Evolutionary conservation across 2,797 vertebrate species (phyloP).

Genomic region (Gallinago nigripennis): DNA sequence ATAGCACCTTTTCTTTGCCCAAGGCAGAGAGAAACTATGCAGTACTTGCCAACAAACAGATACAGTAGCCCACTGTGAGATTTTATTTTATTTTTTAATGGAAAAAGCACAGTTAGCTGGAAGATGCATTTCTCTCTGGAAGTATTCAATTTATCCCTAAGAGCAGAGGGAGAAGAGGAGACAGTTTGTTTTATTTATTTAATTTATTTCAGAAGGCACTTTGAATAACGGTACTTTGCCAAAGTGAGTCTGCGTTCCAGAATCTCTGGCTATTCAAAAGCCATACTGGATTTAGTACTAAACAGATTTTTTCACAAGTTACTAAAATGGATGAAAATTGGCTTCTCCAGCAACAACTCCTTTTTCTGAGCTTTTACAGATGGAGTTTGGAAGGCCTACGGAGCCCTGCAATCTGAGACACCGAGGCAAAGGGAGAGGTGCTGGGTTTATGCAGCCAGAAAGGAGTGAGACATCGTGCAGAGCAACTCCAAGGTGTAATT

Average conservation of each 20-base stretch:
- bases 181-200: slow-evolving; percentile 44
- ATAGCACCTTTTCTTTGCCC: slow-evolving; percentile 12
- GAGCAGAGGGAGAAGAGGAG: slow-evolving; percentile 3
- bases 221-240: slow-evolving; percentile 31
- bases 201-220: slow-evolving; percentile 49
- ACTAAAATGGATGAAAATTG: slow-evolving; percentile 60
- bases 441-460: not conserved
- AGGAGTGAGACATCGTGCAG: not conserved
- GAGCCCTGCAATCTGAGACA: slow-evolving; percentile 23
- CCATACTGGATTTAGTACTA: slow-evolving; percentile 60
- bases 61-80: not conserved
- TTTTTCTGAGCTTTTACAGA: slow-evolving; percentile 54
- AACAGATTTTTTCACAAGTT: slow-evolving; percentile 64
- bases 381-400: slow-evolving; percentile 57
- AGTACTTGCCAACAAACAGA: slow-evolving; percentile 26
- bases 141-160: not conserved
- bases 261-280: slow-evolving; percentile 57
- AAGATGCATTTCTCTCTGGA: slow-evolving; percentile 36
- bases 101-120: slow-evolving; percentile 8
- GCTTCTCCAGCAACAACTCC: slow-evolving; percentile 53
- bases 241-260: slow-evolving; percentile 33
- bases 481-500: not conserved
- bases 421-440: slow-evolving; percentile 4
- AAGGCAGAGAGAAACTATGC: not conserved
- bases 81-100: not conserved